Evolutionary conservation across 2,797 vertebrate species (phyloP).

Genomic region (Crax fasciolata): DNA sequence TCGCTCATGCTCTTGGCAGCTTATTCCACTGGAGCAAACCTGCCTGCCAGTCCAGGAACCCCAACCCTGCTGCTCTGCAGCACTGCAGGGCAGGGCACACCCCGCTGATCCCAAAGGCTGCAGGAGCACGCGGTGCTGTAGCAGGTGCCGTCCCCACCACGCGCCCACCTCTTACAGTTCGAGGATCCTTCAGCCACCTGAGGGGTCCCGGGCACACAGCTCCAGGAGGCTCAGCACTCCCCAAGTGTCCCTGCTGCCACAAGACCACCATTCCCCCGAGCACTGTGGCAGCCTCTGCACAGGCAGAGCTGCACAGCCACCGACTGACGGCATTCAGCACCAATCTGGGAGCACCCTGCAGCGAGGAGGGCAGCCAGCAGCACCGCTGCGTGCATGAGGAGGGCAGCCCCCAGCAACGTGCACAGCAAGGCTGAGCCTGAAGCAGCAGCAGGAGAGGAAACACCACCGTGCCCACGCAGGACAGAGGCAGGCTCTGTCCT

Average conservation of each 20-base stretch:
- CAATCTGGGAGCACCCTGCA: not conserved
- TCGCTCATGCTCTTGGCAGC: accelerated
- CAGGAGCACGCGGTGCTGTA: not conserved
- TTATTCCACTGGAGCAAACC: accelerated
- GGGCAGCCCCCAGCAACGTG: accelerated
- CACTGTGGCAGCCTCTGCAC: not conserved
- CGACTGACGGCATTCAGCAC: not conserved
- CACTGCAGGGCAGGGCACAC: accelerated
- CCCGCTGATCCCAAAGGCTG: not conserved
- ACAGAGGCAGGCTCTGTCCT: accelerated
- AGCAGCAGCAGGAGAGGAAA: not conserved
- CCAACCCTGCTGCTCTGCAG: too few species aligned
- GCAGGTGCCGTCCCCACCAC: not conserved
- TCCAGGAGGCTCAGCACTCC: not conserved
- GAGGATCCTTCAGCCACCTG: not conserved
- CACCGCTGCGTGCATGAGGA: accelerated
- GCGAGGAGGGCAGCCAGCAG: not conserved
- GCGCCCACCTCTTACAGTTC: accelerated
- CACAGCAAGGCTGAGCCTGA: accelerated
- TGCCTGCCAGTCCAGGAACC: not conserved
- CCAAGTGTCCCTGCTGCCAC: not conserved
- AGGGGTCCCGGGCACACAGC: not conserved
- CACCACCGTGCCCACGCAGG: not conserved
- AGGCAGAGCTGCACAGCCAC: not conserved
- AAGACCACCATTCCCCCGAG: not conserved